Conservation (phyloP, 1,140 invertebrate genomes). For the Sarcophaga peregrina region DNA sequence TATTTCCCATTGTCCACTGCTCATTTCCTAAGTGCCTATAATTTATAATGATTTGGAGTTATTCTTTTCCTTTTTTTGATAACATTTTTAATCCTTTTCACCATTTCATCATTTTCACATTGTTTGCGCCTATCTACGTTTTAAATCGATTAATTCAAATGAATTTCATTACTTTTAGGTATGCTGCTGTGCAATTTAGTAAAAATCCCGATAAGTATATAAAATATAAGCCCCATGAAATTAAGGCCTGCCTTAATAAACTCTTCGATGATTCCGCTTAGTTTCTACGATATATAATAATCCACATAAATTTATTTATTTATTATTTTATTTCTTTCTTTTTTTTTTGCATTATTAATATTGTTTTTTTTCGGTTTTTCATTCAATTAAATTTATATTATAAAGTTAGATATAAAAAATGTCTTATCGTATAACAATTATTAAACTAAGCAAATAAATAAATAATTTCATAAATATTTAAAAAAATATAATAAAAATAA, state of each 20-base stretch:
- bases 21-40: too few species aligned
- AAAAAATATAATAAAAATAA: constrained; percentile 19
- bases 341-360: background rate
- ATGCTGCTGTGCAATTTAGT: constrained; percentile 80
- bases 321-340: background rate
- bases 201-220: constrained; percentile 96
- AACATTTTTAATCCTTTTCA: too few species aligned
- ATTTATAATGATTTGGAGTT: too few species aligned
- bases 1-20: too few species aligned
- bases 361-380: background rate
- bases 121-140: too few species aligned
- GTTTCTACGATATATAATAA: background rate
- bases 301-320: background rate
- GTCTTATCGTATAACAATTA: constrained; percentile 37
- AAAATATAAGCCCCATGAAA: constrained; percentile 88
- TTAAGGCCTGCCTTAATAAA: constrained; percentile 80
- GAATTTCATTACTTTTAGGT: constrained; percentile 68
- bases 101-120: too few species aligned
- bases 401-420: constrained; percentile 43
- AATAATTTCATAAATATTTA: constrained; percentile 40
- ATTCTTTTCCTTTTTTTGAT: too few species aligned
- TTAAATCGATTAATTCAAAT: background rate
- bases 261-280: constrained; percentile 82
- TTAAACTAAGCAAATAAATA: constrained; percentile 42
- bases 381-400: constrained; percentile 34